Evolutionary conservation across 2,113 vertebrate genomes (phyloP).

Genomic region (Leptocoma aspasia): DNA sequence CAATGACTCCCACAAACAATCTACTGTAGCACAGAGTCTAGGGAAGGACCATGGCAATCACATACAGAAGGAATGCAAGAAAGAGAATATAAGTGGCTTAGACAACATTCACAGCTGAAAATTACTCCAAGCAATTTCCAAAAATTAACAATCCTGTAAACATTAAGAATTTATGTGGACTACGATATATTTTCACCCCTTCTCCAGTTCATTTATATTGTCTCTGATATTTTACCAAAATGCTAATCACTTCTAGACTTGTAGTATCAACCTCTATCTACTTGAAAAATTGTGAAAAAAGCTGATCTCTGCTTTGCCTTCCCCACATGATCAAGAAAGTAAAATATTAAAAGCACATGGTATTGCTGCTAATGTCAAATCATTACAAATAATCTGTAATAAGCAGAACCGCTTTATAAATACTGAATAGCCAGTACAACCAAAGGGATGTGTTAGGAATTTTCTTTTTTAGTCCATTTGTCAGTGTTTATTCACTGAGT

Average conservation of each 20-base stretch:
- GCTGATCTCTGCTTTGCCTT: background rate
- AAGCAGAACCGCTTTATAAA: background rate
- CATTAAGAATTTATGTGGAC: background rate
- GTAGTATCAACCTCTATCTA: background rate
- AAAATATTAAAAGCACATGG: background rate
- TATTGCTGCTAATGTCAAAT: background rate
- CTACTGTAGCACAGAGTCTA: background rate
- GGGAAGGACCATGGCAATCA: background rate
- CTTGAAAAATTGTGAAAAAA: background rate
- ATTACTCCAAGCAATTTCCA: background rate
- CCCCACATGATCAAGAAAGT: background rate
- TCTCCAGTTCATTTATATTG: background rate
- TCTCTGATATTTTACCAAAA: background rate
- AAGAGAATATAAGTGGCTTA: background rate
- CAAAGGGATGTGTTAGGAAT: background rate
- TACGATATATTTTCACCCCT: background rate
- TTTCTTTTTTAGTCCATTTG: background rate
- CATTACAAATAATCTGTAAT: background rate
- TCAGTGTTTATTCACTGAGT: slow-evolving; percentile 39
- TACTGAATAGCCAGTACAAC: background rate
- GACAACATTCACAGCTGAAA: background rate
- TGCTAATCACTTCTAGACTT: background rate
- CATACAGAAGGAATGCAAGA: background rate
- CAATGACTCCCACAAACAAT: background rate
- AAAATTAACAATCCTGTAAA: background rate